phyloP scores from a whole-genome alignment of 2,113 vertebrate species.

The Alosa alosa region DNA sequence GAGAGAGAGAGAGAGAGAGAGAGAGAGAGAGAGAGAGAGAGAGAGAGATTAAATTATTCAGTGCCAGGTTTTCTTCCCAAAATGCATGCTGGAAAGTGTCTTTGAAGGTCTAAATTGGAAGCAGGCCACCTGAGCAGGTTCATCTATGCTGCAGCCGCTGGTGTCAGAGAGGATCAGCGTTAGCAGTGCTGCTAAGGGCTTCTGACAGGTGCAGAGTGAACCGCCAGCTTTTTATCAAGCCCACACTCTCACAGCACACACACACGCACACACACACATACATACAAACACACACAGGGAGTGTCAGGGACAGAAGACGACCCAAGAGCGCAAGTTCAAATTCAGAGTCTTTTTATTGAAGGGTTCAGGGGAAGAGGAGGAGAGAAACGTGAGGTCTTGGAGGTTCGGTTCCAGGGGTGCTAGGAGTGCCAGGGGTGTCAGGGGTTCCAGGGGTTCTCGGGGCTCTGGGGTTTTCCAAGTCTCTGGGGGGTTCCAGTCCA shows the following conservation, averaged over 20 bases:
- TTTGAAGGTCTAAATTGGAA: constrained; percentile 5
- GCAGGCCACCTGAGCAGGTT: background rate
- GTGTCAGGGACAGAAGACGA: no score
- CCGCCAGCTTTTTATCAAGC: constrained; percentile 4
- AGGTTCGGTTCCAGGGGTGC: no score
- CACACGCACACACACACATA: no score
- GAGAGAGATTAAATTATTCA: background rate
- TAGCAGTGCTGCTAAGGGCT: background rate
- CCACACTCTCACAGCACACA: background rate
- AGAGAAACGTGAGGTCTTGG: no score
- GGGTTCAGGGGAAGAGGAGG: no score
- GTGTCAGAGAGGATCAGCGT: background rate
- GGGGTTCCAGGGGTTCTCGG: no score
- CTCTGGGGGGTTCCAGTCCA: no score
- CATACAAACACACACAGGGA: no score
- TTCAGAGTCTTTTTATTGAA: no score
- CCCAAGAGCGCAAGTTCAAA: no score
- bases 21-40: background rate
- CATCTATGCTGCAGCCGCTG: background rate
- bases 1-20: background rate
- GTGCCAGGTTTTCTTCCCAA: background rate
- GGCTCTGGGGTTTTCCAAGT: no score
- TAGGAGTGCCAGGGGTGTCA: no score
- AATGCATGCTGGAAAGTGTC: background rate
- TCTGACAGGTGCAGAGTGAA: constrained; percentile 1